Conservation (phyloP, 1,140 invertebrate species). For the Drosophila prosaltans region DNA sequence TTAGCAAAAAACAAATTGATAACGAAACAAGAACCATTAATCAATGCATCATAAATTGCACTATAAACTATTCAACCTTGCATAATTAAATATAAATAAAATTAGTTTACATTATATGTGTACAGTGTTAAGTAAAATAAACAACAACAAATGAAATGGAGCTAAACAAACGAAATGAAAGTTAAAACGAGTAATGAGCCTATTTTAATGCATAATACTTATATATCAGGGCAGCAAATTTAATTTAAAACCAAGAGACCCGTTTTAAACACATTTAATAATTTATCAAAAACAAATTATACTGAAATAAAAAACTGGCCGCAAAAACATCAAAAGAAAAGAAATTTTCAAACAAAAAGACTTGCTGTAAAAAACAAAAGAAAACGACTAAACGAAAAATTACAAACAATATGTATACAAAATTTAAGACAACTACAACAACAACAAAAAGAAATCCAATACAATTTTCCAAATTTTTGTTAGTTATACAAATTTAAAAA, state of each 20-base stretch:
- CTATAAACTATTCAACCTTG: slow-evolving; percentile 52
- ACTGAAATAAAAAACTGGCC: slow-evolving; percentile 37
- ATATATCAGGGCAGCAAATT: slow-evolving; percentile 67
- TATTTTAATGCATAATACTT: slow-evolving; percentile 68
- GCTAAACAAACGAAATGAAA: slow-evolving; percentile 61
- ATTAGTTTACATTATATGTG: slow-evolving; percentile 79
- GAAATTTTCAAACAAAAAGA: slow-evolving; percentile 61
- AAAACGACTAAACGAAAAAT: slow-evolving; percentile 51
- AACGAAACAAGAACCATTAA: slow-evolving; percentile 25
- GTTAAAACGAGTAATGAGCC: slow-evolving; percentile 33
- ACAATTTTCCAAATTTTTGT: slow-evolving; percentile 66
- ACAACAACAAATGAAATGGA: slow-evolving; percentile 36
- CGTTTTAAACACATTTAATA: slow-evolving; percentile 44
- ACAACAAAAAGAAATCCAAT: slow-evolving; percentile 40
- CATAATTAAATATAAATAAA: slow-evolving; percentile 64
- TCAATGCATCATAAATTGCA: slow-evolving; percentile 50
- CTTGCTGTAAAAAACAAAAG: slow-evolving; percentile 40
- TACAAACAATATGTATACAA: slow-evolving; percentile 65
- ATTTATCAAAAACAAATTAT: slow-evolving; percentile 23
- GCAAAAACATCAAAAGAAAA: slow-evolving; percentile 25
- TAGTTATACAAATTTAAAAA: slow-evolving; percentile 47
- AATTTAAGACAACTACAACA: slow-evolving; percentile 60
- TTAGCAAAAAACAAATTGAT: slow-evolving; percentile 36
- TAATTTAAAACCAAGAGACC: slow-evolving; percentile 36
- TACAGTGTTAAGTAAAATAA: slow-evolving; percentile 75